These are phyloP conservation scores for Lasioglossum marginatum DNA, from an alignment of 2,888 invertebrate species.

Conservation along the genomic window DNA sequence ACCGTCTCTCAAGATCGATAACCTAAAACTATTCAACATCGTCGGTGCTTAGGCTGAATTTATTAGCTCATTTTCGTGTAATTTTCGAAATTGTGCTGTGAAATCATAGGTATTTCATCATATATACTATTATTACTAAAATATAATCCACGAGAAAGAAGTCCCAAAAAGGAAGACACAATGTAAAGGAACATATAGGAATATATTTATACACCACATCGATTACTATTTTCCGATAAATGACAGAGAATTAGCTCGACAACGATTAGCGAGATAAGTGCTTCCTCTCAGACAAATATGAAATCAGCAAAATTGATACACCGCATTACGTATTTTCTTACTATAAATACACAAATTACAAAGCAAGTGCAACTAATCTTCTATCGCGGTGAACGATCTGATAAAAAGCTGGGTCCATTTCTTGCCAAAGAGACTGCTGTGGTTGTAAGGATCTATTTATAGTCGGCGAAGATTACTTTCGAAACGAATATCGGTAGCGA, in stretches of 20 bases:
- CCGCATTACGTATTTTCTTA: neutral
- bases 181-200: no score
- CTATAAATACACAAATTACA: neutral
- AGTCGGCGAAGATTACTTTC: slow-evolving; percentile 10
- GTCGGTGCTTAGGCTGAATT: neutral
- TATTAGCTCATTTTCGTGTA: neutral
- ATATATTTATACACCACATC: neutral
- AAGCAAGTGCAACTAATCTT: neutral
- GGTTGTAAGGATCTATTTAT: neutral
- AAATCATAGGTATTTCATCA: neutral
- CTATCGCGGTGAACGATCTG: neutral
- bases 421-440: neutral
- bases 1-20: neutral
- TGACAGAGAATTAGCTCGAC: neutral
- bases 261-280: neutral
- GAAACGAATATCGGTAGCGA: slow-evolving; percentile 14
- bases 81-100: neutral
- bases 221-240: neutral
- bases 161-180: no score
- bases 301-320: neutral
- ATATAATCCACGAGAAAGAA: no score
- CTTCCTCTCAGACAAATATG: neutral
- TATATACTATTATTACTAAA: no score
- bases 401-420: neutral
- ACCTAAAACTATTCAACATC: neutral